Evolutionary conservation across 1,140 invertebrate species (phyloP).

Genomic region (Platorchestia sp.): DNA sequence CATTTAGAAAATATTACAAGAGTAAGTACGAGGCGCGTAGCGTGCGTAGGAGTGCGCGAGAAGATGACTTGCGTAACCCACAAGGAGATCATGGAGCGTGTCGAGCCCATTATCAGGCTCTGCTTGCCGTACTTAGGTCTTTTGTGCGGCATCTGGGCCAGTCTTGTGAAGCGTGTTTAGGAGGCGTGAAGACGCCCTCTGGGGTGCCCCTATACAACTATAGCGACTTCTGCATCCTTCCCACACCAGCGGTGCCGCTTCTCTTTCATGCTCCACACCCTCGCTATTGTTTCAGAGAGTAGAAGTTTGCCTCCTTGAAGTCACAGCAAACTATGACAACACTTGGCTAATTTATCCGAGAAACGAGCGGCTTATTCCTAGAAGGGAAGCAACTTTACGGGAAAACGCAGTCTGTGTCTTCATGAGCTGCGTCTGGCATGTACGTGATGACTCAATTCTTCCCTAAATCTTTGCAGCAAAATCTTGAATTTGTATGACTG

Average conservation of each 20-base stretch:
- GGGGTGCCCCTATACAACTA: neutral
- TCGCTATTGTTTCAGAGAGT: constrained; percentile 1
- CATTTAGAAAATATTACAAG: neutral
- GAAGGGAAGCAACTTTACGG: constrained; percentile 24
- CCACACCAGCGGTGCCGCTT: neutral
- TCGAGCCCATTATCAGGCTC: constrained; percentile 8
- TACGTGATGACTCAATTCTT: constrained; percentile 46
- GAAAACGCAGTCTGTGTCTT: constrained; percentile 30
- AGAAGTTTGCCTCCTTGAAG: constrained; percentile 3
- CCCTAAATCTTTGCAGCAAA: neutral
- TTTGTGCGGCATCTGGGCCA: constrained; percentile 15
- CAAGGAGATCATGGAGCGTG: constrained; percentile 5
- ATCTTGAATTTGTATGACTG: neutral
- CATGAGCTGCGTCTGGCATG: neutral
- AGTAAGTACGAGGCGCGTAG: neutral
- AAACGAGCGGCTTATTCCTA: constrained; percentile 45
- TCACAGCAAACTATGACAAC: neutral
- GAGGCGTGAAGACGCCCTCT: constrained; percentile 21
- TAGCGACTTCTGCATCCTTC: neutral
- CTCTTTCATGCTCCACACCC: neutral
- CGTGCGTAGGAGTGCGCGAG: constrained; percentile 3
- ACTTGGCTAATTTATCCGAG: constrained; percentile 52
- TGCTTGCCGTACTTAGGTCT: constrained; percentile 50
- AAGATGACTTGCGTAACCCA: constrained; percentile 12
- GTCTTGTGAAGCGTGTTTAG: neutral